Evolutionary conservation across 2,113 vertebrate species (phyloP).

Genomic region (Paracanthobrama guichenoti): DNA sequence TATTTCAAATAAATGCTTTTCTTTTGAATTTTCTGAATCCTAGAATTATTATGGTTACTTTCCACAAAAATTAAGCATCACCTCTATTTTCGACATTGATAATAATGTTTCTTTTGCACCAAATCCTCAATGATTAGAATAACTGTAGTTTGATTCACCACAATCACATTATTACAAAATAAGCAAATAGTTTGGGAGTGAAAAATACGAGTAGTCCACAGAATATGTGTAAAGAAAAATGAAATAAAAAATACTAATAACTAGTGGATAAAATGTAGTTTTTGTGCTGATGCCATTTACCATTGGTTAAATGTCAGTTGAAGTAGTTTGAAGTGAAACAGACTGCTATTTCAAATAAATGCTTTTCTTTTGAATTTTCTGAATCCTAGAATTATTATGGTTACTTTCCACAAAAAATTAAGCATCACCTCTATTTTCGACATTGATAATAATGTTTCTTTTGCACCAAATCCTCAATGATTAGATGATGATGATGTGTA

Average conservation of each 20-base stretch:
- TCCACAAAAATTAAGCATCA: not conserved
- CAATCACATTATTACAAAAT: not conserved
- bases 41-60: too few species aligned
- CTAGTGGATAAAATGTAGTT: not conserved
- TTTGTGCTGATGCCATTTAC: not conserved
- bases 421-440: not conserved
- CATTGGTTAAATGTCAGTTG: not conserved
- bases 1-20: too few species aligned
- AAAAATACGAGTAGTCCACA: not conserved
- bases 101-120: not conserved
- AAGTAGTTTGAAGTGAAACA: constrained; percentile 18
- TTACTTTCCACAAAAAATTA: not conserved
- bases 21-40: not conserved
- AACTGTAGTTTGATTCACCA: constrained; percentile 2
- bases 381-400: too few species aligned
- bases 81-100: not conserved
- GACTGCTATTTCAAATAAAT: too few species aligned
- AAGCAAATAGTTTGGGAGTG: not conserved
- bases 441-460: not conserved
- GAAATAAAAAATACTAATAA: not conserved
- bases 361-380: not conserved
- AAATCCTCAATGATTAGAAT: too few species aligned
- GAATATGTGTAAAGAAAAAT: not conserved
- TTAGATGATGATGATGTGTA: too few species aligned
- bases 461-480: too few species aligned